Percentiles rank a stretch among this genome's conserved stretches.
These are phyloP conservation scores for Synanthedon myopaeformis DNA, from an alignment of 2,888 invertebrate genomes.

Conservation along the genomic window DNA sequence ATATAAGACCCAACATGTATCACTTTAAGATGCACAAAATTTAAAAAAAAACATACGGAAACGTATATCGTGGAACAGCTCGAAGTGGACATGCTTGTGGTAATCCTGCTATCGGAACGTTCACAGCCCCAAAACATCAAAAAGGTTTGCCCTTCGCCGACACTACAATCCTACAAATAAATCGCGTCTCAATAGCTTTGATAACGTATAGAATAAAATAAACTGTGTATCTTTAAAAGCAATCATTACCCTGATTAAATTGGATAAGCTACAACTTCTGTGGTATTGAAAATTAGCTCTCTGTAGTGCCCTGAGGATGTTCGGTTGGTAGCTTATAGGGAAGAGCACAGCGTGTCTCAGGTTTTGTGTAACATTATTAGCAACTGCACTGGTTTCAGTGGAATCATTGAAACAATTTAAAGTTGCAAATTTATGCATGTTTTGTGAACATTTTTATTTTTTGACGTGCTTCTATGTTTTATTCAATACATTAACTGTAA, in stretches of 20 bases:
- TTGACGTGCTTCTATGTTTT: no score
- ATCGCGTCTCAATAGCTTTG: not conserved
- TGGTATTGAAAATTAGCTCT: slow-evolving; percentile 46
- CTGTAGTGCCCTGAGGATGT: slow-evolving; percentile 40
- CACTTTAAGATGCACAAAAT: no score
- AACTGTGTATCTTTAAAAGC: not conserved
- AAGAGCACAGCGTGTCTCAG: slow-evolving; percentile 36
- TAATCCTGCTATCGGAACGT: slow-evolving; percentile 42
- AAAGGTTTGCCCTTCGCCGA: slow-evolving; percentile 44
- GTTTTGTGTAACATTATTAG: slow-evolving; percentile 40
- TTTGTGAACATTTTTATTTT: slow-evolving; percentile 7
- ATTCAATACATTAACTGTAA: no score
- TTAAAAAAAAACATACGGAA: slow-evolving; percentile 19
- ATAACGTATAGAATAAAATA: not conserved
- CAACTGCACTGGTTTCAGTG: slow-evolving; percentile 31
- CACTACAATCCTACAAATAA: slow-evolving; percentile 41
- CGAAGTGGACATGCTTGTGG: slow-evolving; percentile 49
- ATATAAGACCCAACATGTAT: no score
- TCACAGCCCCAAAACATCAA: slow-evolving; percentile 51
- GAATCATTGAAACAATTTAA: slow-evolving; percentile 38
- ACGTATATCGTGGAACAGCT: slow-evolving; percentile 42
- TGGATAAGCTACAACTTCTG: slow-evolving; percentile 41
- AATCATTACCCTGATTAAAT: slow-evolving; percentile 28
- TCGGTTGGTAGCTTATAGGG: slow-evolving; percentile 31
- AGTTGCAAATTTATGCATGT: slow-evolving; percentile 48